A percentile compares a stretch with the other conserved stretches of the same genome.
These are phyloP conservation scores for Centropus bengalensis DNA, from an alignment of 2,113 vertebrate genomes.

Conservation along the genomic window DNA sequence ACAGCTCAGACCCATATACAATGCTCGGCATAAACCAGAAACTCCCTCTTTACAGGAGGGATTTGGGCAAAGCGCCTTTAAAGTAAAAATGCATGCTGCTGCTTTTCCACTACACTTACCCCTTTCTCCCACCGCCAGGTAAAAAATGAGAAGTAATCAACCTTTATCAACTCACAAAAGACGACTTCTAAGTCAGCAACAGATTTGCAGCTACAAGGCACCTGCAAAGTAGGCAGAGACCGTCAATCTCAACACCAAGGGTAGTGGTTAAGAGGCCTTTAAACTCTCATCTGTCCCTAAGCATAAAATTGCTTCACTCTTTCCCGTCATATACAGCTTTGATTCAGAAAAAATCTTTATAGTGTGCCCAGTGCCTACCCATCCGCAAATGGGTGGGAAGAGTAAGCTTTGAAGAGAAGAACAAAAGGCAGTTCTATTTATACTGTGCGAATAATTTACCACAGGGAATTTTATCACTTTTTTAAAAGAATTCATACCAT, in stretches of 20 bases:
- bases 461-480: background rate
- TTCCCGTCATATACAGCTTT: background rate
- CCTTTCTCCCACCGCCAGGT: rapidly evolving
- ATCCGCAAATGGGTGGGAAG: rapidly evolving
- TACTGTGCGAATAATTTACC: rapidly evolving
- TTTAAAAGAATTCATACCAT: rapidly evolving
- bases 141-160: background rate
- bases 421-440: background rate
- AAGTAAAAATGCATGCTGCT: rapidly evolving
- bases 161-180: rapidly evolving
- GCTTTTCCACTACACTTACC: background rate
- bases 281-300: background rate
- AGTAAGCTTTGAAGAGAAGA: background rate
- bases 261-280: background rate
- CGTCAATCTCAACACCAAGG: background rate
- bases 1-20: background rate
- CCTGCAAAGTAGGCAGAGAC: background rate
- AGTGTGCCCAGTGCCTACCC: background rate
- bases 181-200: background rate
- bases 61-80: background rate
- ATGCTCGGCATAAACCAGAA: background rate
- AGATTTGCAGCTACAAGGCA: background rate
- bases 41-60: background rate
- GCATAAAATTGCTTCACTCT: background rate
- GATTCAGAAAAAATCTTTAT: background rate